Percentiles rank a stretch among this genome's conserved stretches.
These are phyloP conservation scores for Gastrophysa polygoni DNA, from an alignment of 2,888 invertebrate species.

Conservation along the genomic window DNA sequence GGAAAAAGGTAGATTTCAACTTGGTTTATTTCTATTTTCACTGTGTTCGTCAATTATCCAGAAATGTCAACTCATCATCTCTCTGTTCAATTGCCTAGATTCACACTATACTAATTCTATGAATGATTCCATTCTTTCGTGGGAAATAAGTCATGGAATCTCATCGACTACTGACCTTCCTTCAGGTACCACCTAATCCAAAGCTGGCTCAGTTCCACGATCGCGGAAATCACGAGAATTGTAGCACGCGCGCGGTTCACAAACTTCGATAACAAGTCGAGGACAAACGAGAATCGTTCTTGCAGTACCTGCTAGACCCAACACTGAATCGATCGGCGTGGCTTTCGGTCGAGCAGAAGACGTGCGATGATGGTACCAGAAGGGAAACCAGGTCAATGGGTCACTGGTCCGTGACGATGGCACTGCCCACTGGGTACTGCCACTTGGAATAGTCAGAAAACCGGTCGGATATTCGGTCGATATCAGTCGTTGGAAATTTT, in stretches of 20 bases:
- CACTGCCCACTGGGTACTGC: constrained; percentile 45
- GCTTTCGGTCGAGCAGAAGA: constrained; percentile 27
- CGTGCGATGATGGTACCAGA: constrained; percentile 41
- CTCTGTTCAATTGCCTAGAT: no score
- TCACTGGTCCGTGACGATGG: constrained; percentile 56
- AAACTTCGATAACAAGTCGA: constrained; percentile 7
- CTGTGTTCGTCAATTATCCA: no score
- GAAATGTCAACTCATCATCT: no score
- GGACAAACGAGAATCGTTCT: constrained; percentile 8
- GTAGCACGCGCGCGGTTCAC: constrained; percentile 17
- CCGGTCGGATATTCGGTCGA: constrained; percentile 8
- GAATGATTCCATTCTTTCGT: no score
- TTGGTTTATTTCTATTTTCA: no score
- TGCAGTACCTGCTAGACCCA: constrained; percentile 22
- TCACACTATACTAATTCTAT: no score
- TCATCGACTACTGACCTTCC: background rate
- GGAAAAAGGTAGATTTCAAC: no score
- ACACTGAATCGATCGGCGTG: constrained; percentile 26
- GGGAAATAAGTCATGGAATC: no score
- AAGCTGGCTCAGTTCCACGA: background rate
- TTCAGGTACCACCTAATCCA: background rate
- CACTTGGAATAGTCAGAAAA: background rate
- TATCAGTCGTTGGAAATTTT: constrained; percentile 1
- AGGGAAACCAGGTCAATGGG: constrained; percentile 55
- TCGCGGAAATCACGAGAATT: background rate